These are phyloP conservation scores for Eucera pruinosa DNA, from an alignment of 2,888 invertebrate genomes.

Conservation along the genomic window DNA sequence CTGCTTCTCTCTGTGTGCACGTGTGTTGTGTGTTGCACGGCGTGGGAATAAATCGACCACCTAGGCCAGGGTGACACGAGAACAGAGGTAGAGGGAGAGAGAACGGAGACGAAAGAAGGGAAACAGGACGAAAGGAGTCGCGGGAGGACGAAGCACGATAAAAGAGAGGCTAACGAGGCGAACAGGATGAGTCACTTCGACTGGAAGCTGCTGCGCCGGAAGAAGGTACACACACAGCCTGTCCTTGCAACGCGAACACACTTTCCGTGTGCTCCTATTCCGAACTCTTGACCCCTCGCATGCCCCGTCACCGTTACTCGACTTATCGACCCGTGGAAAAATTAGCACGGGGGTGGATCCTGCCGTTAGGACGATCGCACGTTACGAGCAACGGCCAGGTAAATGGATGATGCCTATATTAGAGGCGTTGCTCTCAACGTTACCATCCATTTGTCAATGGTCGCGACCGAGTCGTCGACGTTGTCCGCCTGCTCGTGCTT, in stretches of 20 bases:
- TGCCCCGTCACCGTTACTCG: conserved; percentile 59
- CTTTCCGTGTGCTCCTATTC: conserved; percentile 52
- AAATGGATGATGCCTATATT: conserved; percentile 38
- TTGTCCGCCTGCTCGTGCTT: background rate
- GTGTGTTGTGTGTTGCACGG: conserved; percentile 7
- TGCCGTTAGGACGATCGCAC: background rate
- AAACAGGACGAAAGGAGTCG: conserved; percentile 46
- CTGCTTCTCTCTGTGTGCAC: conserved; percentile 15
- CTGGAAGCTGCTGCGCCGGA: conserved; percentile 83
- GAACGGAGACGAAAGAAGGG: background rate
- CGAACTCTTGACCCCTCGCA: conserved; percentile 48
- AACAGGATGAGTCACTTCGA: conserved; percentile 83
- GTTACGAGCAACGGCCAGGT: conserved; percentile 10
- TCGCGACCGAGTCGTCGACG: conserved; percentile 5
- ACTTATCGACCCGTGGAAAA: conserved; percentile 61
- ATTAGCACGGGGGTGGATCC: conserved; percentile 52
- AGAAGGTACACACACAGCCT: conserved; percentile 77
- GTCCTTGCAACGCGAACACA: conserved; percentile 42
- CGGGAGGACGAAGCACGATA: conserved; percentile 44
- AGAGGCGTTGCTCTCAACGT: conserved; percentile 29
- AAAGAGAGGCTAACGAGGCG: conserved; percentile 64
- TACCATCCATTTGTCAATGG: conserved; percentile 51
- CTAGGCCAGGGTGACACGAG: conserved; percentile 60
- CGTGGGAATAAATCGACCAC: conserved; percentile 73
- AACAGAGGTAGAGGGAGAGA: conserved; percentile 17